Base-by-base conservation (phyloP, 2,797 vertebrate species). In the Syndactyla subalaris region DNA sequence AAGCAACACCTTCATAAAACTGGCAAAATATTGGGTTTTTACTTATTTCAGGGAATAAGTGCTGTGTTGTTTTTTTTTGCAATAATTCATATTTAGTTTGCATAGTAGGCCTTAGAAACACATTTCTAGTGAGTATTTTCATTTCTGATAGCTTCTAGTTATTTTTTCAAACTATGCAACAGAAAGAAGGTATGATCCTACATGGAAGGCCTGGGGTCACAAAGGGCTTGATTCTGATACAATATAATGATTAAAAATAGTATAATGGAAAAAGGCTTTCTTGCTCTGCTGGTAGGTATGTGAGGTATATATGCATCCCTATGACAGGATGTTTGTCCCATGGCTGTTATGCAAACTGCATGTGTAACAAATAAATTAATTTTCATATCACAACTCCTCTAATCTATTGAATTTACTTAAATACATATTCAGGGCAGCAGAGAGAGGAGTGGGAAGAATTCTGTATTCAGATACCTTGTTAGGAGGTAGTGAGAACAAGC, bases 1-100 rank as follows among this genome's bases (percentile, higher is more conserved):
- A 91, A 93, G 71, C 59, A 94, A 72, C 79, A 85, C 41, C 54
- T 72, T 92, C 85, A 46, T 70, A 95, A 84, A 55, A 55, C 5
- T 83, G 76, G 70, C 67, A 54, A 96, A 97, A 89, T 80, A 95
- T 8, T 84, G 4, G 0, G 7, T n/a, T 85, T 67, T 59, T 88
- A 76, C 51, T 92, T 92, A 54, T 76, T 94, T 86, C 43, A 92
- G 38, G 43, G 39, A 95, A 75, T 59, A 93, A 96, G 80, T 68
- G 22, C 51, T 71, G 30, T 90, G 52, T 73, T 89, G 36, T 17
- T 2, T 66, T n/a, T 66, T 83, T 41, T 92, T 88, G 21, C 84
- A 61, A 14, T 65, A 52, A 67, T 92, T 75, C 49, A 26, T 91
- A 80, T 36, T 93, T 93, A 89, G 65, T 30, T 79, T 84, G 55